Base-by-base conservation (phyloP, 2,888 invertebrate species). In the Panorpa germanica region DNA sequence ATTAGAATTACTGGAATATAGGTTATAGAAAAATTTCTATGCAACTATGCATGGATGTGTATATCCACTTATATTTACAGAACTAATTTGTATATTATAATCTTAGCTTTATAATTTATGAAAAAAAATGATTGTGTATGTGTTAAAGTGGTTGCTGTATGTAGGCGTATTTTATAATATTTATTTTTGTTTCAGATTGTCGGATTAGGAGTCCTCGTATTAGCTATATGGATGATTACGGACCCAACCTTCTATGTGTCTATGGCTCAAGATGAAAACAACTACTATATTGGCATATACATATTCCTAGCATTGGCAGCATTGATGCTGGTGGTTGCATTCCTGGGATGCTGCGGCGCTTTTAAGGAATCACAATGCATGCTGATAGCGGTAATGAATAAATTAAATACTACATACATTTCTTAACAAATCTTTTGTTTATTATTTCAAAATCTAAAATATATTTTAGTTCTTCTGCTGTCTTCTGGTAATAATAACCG, bases 271-370 rank as follows among this genome's bases (percentile, higher is more conserved):
- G 63, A 69, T 41, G 57, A 65, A 38, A 57, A 57, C 33, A 62
- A 66, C 43, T 71, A 69, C 44, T 63, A 70, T 45, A 67, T 70
- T 25, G 75, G 74, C 9, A 62, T 76, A 12, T 76, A 75, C 45
- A 64, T 82, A 31, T 61, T 83, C 35, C 59, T 85, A 35, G 65
- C 63, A 15, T 68, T 73, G 32, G 83, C 83, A 5, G 53, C 67
- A 21, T 53, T 81, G 29, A 69, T 83, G 50, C 63, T 78, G 35
- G 49, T 81, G 23, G 70, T 81, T 15, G 75, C 80, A 10, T 74
- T 81, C 50, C 61, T 85, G 25, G 86, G 85, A 32, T 85, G 83
- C 46, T 78, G 76, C 45, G 85, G 85, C 19, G 77, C 83, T 5
- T 65, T 74, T 36, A 67, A 68, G 41, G 76, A 78, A 52, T 80